Percentiles rank a stretch among this genome's conserved stretches.
Conservation (phyloP, 2,113 vertebrate species). For the Tachycineta bicolor region DNA sequence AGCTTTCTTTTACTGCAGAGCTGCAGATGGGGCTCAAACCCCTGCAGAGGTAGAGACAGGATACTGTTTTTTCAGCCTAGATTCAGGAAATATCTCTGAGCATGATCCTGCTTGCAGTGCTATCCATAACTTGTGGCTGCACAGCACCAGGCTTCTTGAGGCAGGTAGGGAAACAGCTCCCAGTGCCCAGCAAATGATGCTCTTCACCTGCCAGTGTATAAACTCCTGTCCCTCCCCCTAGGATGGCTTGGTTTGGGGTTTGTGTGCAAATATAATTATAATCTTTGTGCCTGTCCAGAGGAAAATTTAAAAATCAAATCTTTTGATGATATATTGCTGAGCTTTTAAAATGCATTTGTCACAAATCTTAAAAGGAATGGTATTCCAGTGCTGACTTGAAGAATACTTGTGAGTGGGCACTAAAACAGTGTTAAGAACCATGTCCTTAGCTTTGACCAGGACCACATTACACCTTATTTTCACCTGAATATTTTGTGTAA, state of each 20-base stretch:
- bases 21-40: background rate
- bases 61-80: background rate
- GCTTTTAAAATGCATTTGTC: background rate
- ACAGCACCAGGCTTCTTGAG: background rate
- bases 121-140: background rate
- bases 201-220: fast-evolving
- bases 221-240: background rate
- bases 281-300: background rate
- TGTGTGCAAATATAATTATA: background rate
- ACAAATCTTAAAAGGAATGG: background rate
- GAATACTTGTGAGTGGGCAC: background rate
- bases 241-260: background rate
- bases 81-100: background rate
- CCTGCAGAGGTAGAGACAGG: background rate
- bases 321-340: background rate
- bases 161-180: fast-evolving
- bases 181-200: background rate
- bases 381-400: background rate
- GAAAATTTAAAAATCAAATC: background rate
- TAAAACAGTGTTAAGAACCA: background rate
- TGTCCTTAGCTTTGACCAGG: background rate
- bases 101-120: background rate
- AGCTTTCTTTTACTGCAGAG: background rate
- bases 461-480: background rate
- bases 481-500: background rate